These are phyloP conservation scores for Vulpes vulpes DNA, from an alignment of 2,113 vertebrate species.

Conservation along the genomic window DNA sequence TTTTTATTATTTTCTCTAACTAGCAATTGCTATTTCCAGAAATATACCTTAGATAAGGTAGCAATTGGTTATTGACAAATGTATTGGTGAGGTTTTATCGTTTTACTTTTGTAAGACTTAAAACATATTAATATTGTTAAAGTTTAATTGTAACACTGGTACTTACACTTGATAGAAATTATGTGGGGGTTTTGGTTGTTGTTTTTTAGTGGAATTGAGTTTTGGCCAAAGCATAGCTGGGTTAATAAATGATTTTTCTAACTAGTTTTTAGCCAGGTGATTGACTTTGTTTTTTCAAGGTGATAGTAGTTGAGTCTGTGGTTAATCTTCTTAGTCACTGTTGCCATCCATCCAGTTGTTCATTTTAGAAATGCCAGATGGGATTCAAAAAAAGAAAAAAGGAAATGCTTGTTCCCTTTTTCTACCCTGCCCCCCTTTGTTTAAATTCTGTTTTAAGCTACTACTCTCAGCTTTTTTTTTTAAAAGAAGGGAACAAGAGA, in stretches of 20 bases:
- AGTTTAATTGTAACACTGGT: slow-evolving; percentile 16
- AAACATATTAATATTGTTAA: slow-evolving; percentile 42
- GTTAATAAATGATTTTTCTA: slow-evolving; percentile 51
- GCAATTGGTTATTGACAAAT: slow-evolving; percentile 5
- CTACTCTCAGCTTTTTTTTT: neutral
- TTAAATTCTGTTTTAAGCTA: slow-evolving; percentile 49
- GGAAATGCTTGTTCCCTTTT: neutral
- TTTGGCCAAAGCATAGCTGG: slow-evolving; percentile 41
- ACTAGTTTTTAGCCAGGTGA: slow-evolving; percentile 35
- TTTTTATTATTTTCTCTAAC: slow-evolving; percentile 39
- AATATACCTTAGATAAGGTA: slow-evolving; percentile 11
- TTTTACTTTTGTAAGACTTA: slow-evolving; percentile 46
- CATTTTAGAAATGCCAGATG: slow-evolving; percentile 65
- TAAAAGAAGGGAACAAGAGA: neutral
- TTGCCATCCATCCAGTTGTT: slow-evolving; percentile 71
- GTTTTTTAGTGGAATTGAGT: neutral
- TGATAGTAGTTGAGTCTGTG: slow-evolving; percentile 10
- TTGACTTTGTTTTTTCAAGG: neutral
- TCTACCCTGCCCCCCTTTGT: neutral
- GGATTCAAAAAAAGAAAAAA: neutral
- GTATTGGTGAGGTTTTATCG: slow-evolving; percentile 25
- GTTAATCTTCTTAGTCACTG: slow-evolving; percentile 42
- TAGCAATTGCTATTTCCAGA: slow-evolving; percentile 32
- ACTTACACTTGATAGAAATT: slow-evolving; percentile 7
- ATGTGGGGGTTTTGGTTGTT: neutral